Evolutionary conservation across 1,140 invertebrate species (phyloP), one percentile per base, ranked within the genome.

Genomic region (Zaprionus inermis): DNA sequence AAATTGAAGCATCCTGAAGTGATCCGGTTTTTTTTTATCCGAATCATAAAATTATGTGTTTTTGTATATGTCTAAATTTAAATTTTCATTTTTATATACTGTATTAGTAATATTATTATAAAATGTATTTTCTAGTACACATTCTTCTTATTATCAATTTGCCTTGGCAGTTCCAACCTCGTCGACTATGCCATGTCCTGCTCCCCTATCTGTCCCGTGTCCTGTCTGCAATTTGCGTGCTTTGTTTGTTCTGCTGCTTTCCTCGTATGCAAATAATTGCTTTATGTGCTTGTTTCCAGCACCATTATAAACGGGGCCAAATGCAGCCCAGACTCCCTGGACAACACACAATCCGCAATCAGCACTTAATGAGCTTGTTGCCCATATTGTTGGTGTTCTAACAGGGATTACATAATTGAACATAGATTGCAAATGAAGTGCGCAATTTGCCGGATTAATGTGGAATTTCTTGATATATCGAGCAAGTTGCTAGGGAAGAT

Each of bases 241-340:
- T 79, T 86, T 86, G 83, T 86, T 67, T 59, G 67, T 44, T 16
- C n/a, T n/a, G 36, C 36, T 56, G 49, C 51, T 64, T 60, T 41
- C n/a, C 11, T 64, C 66, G 78, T 88, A 86, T 86, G 83, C 83
- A 86, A 88, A 86, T 86, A 86, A 86, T 86, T 86, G 83, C 83
- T 86, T 77, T 83, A 83, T 79, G 72, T 68, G 72, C 84, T 86
- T 86, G 83, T 88, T 78, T 49, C 46, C 61, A 28, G 58, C 72
- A 67, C 68, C 82, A 76, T 76, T 72, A 78, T 79, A 67, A 70
- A 63, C 61, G 66, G 51, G 24, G 55, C 22, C 59, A 46, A 24
- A 54, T 41, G 54, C 64, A 54, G 51, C 58, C 49, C 66, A 60
- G 30, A 59, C 65, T 56, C 30, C 7, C 57, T 68, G 63, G 69